Base-by-base conservation (phyloP, 2,888 invertebrate genomes). In the Eupithecia dodoneata region DNA sequence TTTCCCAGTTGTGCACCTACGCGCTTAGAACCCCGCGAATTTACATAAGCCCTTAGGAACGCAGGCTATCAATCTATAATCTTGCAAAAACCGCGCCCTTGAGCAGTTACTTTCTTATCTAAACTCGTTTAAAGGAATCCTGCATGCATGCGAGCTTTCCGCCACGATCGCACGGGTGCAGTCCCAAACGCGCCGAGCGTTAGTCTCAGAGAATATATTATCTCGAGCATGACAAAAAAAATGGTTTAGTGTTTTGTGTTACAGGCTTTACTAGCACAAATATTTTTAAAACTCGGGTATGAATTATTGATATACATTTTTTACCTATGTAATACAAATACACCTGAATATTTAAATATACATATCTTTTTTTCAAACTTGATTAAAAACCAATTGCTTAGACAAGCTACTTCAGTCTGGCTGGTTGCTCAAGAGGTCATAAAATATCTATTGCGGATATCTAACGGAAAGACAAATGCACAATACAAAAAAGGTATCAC, bases 91-190 rank as follows among this genome's bases (percentile, higher is more conserved):
- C 76, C 55, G 72, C 82, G 82, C 82, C 82, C 82, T 83, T 83
- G 82, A 81, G 65, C 81, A 78, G 79, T 81, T 80, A 81, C 81
- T 81, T 81, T 83, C 80, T 79, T 81, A 80, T 79, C 81, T 76
- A 83, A 83, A 83, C 83, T 79, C 77, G 83, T 82, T 81, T 76
- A 67, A 73, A 81, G 80, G 81, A 81, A 81, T 83, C 81, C 80
- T 81, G 78, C 81, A 77, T 79, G 81, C 80, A 76, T 74, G 76
- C 76, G 71, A 77, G 79, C 80, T 80, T 81, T 80, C 82, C 81
- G 82, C 82, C 81, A 76, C 79, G 79, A 79, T 79, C 79, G 81
- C 78, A 78, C 71, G 30, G 71, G 71, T 42, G 2, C 42, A 52
- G 5, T 78, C 76, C 45, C 69, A 55, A 65, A 10, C 66, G 75